Evolutionary conservation across 1,140 invertebrate genomes (phyloP), one percentile per base, ranked within the genome.

Genomic region (Frieseomelitta varia): DNA sequence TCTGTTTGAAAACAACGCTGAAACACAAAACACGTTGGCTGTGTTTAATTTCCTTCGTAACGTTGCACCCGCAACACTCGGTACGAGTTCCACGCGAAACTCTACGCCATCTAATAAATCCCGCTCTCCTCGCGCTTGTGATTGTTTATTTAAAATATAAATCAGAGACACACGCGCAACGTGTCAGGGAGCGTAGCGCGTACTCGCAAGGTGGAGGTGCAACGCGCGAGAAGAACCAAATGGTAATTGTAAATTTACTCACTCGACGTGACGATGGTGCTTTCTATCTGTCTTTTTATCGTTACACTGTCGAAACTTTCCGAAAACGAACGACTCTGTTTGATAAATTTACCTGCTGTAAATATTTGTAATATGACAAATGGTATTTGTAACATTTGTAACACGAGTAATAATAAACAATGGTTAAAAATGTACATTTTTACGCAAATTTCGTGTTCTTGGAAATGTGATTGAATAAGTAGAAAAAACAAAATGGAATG

Each of bases 61-160:
- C n/a, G n/a, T 72, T 56, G 27, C 14, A 55, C 21, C 6, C 39
- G 39, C 24, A 39, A 15, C 19, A 24, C 51, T 80, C 8, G n/a
- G 11, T 51, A 30, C 53, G 17, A 1, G 14, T 51, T 17, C 21
- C 10, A 51, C n/a, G n/a, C 11, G n/a, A 53, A 63, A 2, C 30
- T 19, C n/a, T 21, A 47, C 51, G 30, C 61, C 2, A 61, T 21
- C n/a, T 56, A 71, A 55, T 78, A 21, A 47, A 55, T 24, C 19
- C 12, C 21, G 15, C 10, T 19, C 15, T 24, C 39, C 24, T 53
- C n/a, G 34, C 39, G 24, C 6, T 14, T 30, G 30, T 56, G 19
- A 76, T 73, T 27, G 61, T 76, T 61, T 47, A 55, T 73, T 73
- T 30, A 39, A 68, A 39, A 68, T 24, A 24, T 17, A 34, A 39